Evolutionary conservation across 1,140 invertebrate species (phyloP).

Genomic region (Zaprionus tsacasi): DNA sequence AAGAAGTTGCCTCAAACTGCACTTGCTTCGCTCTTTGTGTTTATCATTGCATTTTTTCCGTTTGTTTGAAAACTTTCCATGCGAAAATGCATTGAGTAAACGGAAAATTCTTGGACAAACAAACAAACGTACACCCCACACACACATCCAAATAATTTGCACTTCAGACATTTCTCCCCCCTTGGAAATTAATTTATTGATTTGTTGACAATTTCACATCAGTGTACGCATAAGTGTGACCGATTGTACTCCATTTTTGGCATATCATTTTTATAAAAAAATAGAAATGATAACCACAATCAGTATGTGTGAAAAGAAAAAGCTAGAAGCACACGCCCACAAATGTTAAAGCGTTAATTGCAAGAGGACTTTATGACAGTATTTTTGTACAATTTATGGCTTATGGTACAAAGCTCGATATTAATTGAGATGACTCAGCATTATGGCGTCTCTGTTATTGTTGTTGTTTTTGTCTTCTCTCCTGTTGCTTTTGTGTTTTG

Average conservation of each 20-base stretch:
- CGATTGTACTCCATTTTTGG: conserved; percentile 33
- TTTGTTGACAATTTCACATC: conserved; percentile 24
- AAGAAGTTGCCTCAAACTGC: conserved; percentile 26
- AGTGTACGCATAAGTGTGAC: conserved; percentile 22
- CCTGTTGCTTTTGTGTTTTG: conserved; percentile 17
- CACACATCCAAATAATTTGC: neutral
- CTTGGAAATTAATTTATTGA: conserved; percentile 29
- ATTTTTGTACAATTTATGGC: conserved; percentile 21
- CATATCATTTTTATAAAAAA: conserved; percentile 14
- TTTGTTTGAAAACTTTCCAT: conserved; percentile 61
- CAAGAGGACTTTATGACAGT: conserved; percentile 4
- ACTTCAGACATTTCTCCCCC: neutral
- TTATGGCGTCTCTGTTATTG: neutral
- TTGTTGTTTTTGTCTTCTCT: neutral
- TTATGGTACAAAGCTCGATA: conserved; percentile 52
- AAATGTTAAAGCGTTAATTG: conserved; percentile 2
- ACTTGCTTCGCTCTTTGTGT: neutral
- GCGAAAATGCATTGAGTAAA: conserved; percentile 41
- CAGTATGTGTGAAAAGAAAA: neutral
- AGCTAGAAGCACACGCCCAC: conserved; percentile 23
- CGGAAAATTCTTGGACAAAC: conserved; percentile 15
- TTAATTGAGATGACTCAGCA: conserved; percentile 30
- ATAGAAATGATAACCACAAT: conserved; percentile 17
- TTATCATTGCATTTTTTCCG: conserved; percentile 16
- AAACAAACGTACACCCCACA: neutral